A percentile compares a stretch with the other conserved stretches of the same genome.
Evolutionary conservation across 2,888 invertebrate genomes (phyloP).

Genomic region (Polymixis lichenea): DNA sequence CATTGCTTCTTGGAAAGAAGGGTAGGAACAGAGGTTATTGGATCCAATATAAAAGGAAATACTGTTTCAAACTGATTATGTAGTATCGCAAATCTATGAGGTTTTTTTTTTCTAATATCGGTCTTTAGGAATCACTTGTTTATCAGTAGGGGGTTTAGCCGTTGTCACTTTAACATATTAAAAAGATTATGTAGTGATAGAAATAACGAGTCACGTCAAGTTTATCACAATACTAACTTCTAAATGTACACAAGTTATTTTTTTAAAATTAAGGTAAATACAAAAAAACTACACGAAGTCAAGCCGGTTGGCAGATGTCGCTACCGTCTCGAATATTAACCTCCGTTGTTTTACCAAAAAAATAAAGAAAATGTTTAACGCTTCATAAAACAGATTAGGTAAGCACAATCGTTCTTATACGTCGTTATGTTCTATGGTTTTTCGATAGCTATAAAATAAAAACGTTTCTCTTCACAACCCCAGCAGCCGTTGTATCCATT

Average conservation of each 20-base stretch:
- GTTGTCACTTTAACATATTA: background rate
- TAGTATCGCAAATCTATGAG: background rate
- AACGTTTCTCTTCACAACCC: conserved; percentile 58
- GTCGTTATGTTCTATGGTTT: conserved; percentile 68
- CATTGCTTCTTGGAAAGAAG: background rate
- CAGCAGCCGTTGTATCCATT: conserved; percentile 62
- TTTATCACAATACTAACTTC: background rate
- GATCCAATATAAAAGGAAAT: background rate
- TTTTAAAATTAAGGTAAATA: background rate
- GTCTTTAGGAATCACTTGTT: background rate
- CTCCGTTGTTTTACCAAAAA: conserved; percentile 36
- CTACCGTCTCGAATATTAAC: background rate
- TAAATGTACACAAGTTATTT: background rate
- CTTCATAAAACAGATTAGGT: conserved; percentile 66
- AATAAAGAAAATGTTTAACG: conserved; percentile 56
- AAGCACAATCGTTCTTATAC: conserved; percentile 62
- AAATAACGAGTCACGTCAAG: background rate
- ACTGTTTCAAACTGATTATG: background rate
- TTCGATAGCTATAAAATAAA: conserved; percentile 68
- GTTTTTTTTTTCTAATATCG: background rate
- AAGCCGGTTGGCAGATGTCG: background rate
- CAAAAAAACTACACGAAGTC: background rate
- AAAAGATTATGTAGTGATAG: background rate
- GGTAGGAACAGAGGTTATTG: background rate
- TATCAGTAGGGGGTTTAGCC: background rate